Evolutionary conservation across 2,888 invertebrate species (phyloP).

Genomic region (Alviniconcha strummeri): DNA sequence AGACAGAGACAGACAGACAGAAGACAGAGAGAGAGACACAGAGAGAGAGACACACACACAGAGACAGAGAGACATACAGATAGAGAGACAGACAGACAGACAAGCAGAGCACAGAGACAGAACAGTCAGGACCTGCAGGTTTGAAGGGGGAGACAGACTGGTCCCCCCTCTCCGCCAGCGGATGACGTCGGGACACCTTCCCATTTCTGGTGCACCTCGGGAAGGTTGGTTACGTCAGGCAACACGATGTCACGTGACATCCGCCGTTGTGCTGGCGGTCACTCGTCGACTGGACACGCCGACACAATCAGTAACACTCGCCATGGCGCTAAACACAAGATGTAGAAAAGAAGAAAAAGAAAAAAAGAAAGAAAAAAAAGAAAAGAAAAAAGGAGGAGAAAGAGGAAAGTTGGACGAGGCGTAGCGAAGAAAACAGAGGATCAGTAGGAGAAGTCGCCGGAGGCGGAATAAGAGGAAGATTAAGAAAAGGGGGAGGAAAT

Average conservation of each 20-base stretch:
- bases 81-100: not conserved
- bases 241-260: not conserved
- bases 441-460: no score
- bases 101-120: not conserved
- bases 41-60: no score
- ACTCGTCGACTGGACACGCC: not conserved
- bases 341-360: no score
- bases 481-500: no score
- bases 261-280: conserved; percentile 11
- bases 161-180: conserved; percentile 15
- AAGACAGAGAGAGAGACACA: no score
- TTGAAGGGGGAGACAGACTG: not conserved
- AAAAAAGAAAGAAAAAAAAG: no score
- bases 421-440: no score
- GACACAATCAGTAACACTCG: not conserved
- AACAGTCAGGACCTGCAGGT: not conserved
- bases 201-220: not conserved
- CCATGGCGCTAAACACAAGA: not conserved
- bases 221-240: conserved; percentile 26
- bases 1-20: not conserved
- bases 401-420: no score
- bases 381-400: no score
- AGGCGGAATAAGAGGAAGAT: no score
- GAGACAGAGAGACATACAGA: not conserved
- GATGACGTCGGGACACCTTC: not conserved